A percentile compares a stretch with the other conserved stretches of the same genome.
Conservation (phyloP, 2,113 vertebrate genomes). For the Ceratotherium simum region DNA sequence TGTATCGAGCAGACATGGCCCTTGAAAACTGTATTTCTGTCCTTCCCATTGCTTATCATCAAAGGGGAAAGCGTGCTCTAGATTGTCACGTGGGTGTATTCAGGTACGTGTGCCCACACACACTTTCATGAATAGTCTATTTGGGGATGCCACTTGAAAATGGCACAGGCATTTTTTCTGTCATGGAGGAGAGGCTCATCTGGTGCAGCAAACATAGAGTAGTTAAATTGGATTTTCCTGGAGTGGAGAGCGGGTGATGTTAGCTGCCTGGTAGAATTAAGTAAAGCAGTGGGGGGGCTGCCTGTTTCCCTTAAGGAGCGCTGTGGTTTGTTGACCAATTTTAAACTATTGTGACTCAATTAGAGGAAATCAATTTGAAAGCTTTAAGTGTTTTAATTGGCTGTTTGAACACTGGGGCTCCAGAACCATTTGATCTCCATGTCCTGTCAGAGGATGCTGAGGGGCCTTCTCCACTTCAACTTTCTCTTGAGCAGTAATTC, state of each 20-base stretch:
- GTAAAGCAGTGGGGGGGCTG: conserved; percentile 35
- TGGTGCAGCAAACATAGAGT: background rate
- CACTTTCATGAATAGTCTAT: background rate
- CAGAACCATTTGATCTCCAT: background rate
- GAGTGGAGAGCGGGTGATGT: background rate
- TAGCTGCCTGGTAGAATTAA: conserved; percentile 66
- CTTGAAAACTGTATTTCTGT: background rate
- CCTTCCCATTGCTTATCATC: background rate
- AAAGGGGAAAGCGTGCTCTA: background rate
- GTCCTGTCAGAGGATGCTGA: conserved; percentile 28
- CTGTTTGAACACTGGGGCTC: background rate
- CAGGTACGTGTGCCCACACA: too few species aligned
- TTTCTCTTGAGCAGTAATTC: background rate
- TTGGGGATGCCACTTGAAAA: background rate
- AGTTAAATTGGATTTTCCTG: conserved; percentile 62
- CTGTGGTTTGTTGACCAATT: conserved; percentile 3
- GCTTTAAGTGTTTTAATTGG: conserved; percentile 46
- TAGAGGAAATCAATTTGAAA: conserved; percentile 64
- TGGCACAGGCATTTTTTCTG: background rate
- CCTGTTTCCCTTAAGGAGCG: conserved; percentile 9
- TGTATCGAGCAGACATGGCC: background rate
- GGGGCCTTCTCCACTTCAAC: background rate
- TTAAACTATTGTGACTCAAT: conserved; percentile 58
- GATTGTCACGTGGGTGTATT: background rate
- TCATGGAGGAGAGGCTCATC: background rate